Evolutionary conservation across 2,113 vertebrate species (phyloP).

Genomic region (Hemichromis elongatus): DNA sequence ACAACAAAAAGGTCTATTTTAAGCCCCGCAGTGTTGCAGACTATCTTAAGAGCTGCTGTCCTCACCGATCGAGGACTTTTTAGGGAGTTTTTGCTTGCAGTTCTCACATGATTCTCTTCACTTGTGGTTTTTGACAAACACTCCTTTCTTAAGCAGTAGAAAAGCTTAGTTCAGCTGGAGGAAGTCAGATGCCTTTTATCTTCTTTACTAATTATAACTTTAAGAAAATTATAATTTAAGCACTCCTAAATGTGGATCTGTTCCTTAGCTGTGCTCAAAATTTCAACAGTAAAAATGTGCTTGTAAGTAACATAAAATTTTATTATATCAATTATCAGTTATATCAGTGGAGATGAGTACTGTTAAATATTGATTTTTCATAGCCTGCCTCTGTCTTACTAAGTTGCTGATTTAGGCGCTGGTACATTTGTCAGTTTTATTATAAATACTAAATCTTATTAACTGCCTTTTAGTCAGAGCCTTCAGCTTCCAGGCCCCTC

Average conservation of each 20-base stretch:
- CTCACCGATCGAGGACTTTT: neutral
- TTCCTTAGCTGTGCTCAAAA: neutral
- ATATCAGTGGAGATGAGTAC: neutral
- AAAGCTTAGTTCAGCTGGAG: neutral
- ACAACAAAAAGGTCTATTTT: constrained; percentile 12
- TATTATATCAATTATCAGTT: neutral
- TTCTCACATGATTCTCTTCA: neutral
- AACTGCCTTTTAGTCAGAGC: neutral
- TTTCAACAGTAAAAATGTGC: neutral
- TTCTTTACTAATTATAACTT: neutral
- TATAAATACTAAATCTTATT: neutral
- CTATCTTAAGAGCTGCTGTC: neutral
- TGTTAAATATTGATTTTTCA: neutral
- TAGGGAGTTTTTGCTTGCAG: neutral
- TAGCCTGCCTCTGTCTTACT: neutral
- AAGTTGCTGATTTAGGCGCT: neutral
- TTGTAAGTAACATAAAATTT: neutral
- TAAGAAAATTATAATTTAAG: neutral
- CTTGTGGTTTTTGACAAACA: neutral
- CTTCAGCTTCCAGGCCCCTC: neutral
- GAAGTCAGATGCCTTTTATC: neutral
- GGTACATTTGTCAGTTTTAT: neutral
- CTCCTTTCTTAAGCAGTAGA: neutral
- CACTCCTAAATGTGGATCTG: neutral
- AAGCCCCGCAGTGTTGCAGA: neutral